Base-by-base conservation (phyloP, 2,888 invertebrate species). In the Limnephilus auricula region DNA sequence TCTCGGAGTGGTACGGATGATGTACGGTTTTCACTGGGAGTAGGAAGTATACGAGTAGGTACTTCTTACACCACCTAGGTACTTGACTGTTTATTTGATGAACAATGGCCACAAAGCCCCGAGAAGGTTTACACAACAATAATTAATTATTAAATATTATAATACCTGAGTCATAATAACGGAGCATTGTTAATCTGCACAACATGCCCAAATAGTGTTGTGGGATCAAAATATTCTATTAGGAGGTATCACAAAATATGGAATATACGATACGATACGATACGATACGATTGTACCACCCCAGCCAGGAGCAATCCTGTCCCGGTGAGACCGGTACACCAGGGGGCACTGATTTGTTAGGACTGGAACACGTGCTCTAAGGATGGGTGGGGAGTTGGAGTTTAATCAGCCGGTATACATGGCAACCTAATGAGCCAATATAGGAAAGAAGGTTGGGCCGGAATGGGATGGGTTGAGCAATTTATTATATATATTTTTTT, bases 91-190 rank as follows among this genome's bases (percentile, higher is more conserved):
- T 32, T 82, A 34, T 65, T 25, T 88, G 65, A 88, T 37, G 87
- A 88, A 91, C 91, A 92, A 91, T 92, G 91, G 89, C 85, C 65
- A 89, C 87, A 90, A 89, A 89, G 92, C 85, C 87, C 90, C 91
- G 89, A 92, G 92, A 92, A 92, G 92, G 92, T 89, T 92, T 92
- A 90, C 88, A 91, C 90, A 85, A 79, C 89, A 90, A 91, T 92
- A 93, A 93, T 93, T 93, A 93, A 93, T 93, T 93, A 93, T 91
- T 92, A 88, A 86, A 84, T 87, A 89, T 91, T 91, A 93, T 92
- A 92, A 92, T 93, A 91, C 91, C 92, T 91, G 90, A 89, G 89
- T 91, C 50, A 50, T 85, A 30, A 65, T 65, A n/a, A n/a, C n/a
- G 65, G 65, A 65, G 65, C 25, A 65, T 65, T n/a, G 25, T 65